A percentile compares a stretch with the other conserved stretches of the same genome.
Conservation (phyloP, 2,888 invertebrate species). For the Drosophila fungiperda region DNA sequence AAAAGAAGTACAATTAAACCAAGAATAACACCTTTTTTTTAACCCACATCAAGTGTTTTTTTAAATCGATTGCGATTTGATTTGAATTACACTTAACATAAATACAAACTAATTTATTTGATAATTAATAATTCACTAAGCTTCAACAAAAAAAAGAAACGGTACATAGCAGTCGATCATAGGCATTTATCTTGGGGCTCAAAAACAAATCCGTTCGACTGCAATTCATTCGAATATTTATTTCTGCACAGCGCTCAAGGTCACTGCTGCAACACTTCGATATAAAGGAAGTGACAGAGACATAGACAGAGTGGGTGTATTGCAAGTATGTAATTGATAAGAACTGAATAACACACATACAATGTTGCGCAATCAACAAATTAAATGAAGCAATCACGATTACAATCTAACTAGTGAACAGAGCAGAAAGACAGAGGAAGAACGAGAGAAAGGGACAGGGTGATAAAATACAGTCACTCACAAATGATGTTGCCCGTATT, state of each 20-base stretch:
- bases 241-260: slow-evolving; percentile 56
- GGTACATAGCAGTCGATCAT: slow-evolving; percentile 10
- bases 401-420: slow-evolving; percentile 16
- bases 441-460: neutral
- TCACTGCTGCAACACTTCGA: slow-evolving; percentile 30
- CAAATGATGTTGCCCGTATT: neutral
- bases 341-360: slow-evolving; percentile 36
- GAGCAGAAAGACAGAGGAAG: neutral
- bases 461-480: neutral
- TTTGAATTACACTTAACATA: too few species aligned
- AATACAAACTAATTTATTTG: neutral
- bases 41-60: neutral
- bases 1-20: neutral
- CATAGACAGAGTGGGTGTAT: slow-evolving; percentile 10
- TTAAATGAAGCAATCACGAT: slow-evolving; percentile 34
- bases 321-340: slow-evolving; percentile 41
- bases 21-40: neutral
- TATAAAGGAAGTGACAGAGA: slow-evolving; percentile 1
- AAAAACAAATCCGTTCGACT: slow-evolving; percentile 33
- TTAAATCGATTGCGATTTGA: neutral
- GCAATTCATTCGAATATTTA: slow-evolving; percentile 20
- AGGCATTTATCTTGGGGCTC: neutral
- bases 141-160: neutral
- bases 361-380: slow-evolving; percentile 50
- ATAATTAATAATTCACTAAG: neutral